Base-by-base conservation (phyloP, 2,888 invertebrate genomes). In the Gnatocerus cornutus region DNA sequence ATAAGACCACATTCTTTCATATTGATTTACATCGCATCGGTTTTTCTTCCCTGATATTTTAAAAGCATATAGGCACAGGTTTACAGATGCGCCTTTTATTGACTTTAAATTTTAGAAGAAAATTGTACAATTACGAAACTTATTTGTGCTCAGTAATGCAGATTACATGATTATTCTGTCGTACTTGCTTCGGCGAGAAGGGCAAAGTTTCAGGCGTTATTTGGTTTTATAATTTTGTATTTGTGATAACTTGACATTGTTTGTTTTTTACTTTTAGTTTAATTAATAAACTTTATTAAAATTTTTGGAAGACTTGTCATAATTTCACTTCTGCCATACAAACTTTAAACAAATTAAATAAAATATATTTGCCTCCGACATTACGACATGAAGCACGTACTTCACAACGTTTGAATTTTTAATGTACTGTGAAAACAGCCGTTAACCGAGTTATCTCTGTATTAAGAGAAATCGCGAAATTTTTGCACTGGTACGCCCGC, bases 191-290 rank as follows among this genome's bases (percentile, higher is more conserved):
- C 21, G 30, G 12, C n/a, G 30, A 30, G 52, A 52, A 52, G 12
- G 1, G 30, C 12, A 52, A 12, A 30, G 12, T 6, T 9, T 30
- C 13, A 52, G 27, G 27, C 27, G 48, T 52, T 13, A 33, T 52
- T 52, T 52, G 52, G 13, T 30, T 29, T 10, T 50, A 27, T 50
- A 50, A 50, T 50, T 50, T 29, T 16, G 16, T 33, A 30, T 52
- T 27, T 27, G 21, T 21, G 2, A 21, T 4, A 21, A 4, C 21
- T 21, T 21, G 21, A 21, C 21, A 21, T 21, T 21, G 4, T 21
- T 21, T 4, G 21, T 21, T 21, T 21, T 21, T 21, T 21, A 21
- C 4, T 21, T 1, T 21, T 21, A 21, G 21, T 21, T 21, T 3
- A 21, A 21, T 21, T 21, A 21, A 21, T 21, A 4, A 21, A 21